phyloP scores from a whole-genome alignment of 2,888 invertebrate genomes.

The Gryllus longicercus region DNA sequence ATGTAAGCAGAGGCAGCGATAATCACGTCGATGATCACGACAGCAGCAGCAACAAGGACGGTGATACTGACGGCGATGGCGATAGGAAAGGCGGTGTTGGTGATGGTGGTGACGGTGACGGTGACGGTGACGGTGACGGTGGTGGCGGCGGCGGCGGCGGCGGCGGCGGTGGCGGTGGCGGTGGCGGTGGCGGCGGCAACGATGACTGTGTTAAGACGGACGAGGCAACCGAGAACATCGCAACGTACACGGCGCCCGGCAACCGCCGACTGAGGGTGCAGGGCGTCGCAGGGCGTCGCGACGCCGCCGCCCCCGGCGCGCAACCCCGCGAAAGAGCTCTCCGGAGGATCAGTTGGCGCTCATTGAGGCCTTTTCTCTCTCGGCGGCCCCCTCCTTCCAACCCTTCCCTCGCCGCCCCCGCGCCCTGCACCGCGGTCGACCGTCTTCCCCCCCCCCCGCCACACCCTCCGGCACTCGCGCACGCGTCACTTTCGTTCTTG shows the following conservation, averaged over 20 bases:
- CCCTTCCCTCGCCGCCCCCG: neutral
- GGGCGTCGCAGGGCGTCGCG: neutral
- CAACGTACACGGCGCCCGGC: no score
- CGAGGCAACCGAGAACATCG: neutral
- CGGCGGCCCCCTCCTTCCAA: neutral
- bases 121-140: no score
- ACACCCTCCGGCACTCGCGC: neutral
- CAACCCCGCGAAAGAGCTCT: neutral
- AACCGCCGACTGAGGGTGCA: neutral
- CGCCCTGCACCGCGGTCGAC: neutral
- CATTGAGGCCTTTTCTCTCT: neutral
- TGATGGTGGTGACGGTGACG: accelerated
- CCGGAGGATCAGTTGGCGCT: neutral
- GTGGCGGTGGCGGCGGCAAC: neutral
- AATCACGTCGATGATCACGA: no score
- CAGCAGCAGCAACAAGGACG: no score
- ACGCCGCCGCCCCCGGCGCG: neutral
- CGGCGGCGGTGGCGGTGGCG: no score
- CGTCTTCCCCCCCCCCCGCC: neutral
- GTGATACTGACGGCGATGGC: no score
- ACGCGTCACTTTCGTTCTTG: neutral
- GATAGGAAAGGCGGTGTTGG: no score
- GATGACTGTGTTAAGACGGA: neutral
- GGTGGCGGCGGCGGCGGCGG: no score
- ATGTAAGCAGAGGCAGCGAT: no score